phyloP scores from a whole-genome alignment of 2,113 vertebrate genomes.

The Chamaea fasciata region DNA sequence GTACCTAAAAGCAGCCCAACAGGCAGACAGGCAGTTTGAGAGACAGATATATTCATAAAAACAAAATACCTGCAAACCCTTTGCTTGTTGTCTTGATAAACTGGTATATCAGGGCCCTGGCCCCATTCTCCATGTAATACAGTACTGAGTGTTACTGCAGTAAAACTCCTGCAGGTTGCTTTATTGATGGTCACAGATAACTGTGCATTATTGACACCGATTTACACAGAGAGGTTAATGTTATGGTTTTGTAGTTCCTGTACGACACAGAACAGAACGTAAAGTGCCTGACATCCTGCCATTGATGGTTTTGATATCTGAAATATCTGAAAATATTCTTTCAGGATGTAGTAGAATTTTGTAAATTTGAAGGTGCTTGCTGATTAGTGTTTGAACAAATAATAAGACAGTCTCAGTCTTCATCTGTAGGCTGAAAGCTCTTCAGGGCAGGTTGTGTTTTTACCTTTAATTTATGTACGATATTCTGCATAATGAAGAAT shows the following conservation, averaged over 20 bases:
- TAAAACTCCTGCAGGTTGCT: background rate
- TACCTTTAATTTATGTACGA: background rate
- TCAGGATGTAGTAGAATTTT: background rate
- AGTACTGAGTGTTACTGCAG: background rate
- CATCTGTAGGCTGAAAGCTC: background rate
- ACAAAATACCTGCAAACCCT: background rate
- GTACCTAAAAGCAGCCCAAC: background rate
- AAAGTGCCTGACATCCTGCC: background rate
- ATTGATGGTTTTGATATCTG: background rate
- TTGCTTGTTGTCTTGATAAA: background rate
- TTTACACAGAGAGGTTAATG: background rate
- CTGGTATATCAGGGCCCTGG: background rate
- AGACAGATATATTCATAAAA: background rate
- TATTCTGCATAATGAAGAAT: background rate
- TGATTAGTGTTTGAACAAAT: background rate
- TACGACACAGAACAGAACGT: background rate
- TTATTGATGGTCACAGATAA: background rate
- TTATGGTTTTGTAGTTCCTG: background rate
- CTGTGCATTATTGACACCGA: background rate
- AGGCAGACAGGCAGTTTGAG: background rate
- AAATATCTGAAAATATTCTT: background rate
- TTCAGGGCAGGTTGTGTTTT: background rate
- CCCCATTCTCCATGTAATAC: rapidly evolving
- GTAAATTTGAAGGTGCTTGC: background rate
- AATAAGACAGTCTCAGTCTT: background rate